Conservation (phyloP, 2,888 invertebrate genomes). For the Bellardia pandia region DNA sequence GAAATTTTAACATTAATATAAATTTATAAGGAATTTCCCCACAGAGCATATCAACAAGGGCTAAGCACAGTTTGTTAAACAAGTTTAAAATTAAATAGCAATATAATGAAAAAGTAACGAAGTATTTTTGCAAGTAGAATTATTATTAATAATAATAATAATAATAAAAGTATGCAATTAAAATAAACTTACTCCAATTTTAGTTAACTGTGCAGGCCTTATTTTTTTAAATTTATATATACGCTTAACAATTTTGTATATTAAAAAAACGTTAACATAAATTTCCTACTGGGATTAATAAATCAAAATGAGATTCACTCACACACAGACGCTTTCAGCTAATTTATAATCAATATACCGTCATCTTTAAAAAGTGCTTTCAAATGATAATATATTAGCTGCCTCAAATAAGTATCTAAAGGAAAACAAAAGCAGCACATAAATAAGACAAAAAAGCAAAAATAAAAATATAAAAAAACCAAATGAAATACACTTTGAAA, state of each 20-base stretch:
- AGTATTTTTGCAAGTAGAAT: not conserved
- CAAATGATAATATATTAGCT: slow-evolving; percentile 67
- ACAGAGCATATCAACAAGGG: not conserved
- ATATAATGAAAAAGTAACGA: not conserved
- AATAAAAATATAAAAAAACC: not conserved
- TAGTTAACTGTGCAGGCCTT: not conserved
- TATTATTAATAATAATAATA: too few species aligned
- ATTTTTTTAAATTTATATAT: not conserved
- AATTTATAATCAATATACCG: slow-evolving; percentile 70
- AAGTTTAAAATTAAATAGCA: not conserved
- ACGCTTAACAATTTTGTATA: not conserved
- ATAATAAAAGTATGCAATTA: not conserved
- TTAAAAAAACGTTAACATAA: slow-evolving; percentile 39
- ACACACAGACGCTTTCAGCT: slow-evolving; percentile 40
- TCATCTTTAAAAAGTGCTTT: slow-evolving; percentile 57
- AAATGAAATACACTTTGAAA: slow-evolving; percentile 10
- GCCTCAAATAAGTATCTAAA: slow-evolving; percentile 17
- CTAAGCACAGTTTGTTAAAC: not conserved
- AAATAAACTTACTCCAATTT: not conserved
- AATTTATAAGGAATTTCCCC: not conserved
- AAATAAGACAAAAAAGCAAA: not conserved
- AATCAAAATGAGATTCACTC: slow-evolving; percentile 42
- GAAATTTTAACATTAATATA: not conserved
- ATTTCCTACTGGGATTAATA: slow-evolving; percentile 56
- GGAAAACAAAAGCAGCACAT: slow-evolving; percentile 17